Conservation (phyloP, 2,888 invertebrate genomes). For the Pristionchus mayeri region DNA sequence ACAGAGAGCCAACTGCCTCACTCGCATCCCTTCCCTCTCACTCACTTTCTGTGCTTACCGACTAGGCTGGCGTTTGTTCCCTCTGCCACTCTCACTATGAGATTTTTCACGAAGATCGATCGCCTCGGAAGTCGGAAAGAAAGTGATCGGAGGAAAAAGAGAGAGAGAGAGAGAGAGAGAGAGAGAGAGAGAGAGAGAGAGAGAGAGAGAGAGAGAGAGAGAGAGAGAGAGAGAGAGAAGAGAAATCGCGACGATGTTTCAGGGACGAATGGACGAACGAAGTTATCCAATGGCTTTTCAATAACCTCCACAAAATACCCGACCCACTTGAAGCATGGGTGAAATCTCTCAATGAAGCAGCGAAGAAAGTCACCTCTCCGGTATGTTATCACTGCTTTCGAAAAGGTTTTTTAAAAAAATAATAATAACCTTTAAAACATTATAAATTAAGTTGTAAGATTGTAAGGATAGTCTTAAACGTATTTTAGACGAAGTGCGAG, state of each 20-base stretch:
- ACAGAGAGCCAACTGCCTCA: conserved; percentile 37
- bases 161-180: too few species aligned
- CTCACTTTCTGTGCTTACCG: conserved; percentile 46
- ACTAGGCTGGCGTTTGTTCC: conserved; percentile 36
- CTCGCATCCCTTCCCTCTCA: conserved; percentile 9
- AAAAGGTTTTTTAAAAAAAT: background rate
- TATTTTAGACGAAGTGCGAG: conserved; percentile 68
- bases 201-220: background rate
- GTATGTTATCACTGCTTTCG: conserved; percentile 58
- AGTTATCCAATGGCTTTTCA: conserved; percentile 67
- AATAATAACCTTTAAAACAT: background rate
- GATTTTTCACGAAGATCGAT: conserved; percentile 35
- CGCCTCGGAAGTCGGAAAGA: background rate
- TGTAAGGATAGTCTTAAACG: too few species aligned
- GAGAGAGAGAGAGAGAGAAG: too few species aligned
- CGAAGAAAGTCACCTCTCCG: conserved; percentile 76
- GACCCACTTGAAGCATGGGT: conserved; percentile 77
- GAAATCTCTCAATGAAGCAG: conserved; percentile 77
- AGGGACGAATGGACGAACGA: conserved; percentile 71
- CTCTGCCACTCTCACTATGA: conserved; percentile 21
- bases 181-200: background rate
- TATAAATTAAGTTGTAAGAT: background rate
- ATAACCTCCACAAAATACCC: conserved; percentile 67
- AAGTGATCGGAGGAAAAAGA: background rate
- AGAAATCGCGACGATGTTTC: conserved; percentile 49